These are phyloP conservation scores for Sebastes iracundus DNA, from an alignment of 2,797 vertebrate species.

Conservation along the genomic window DNA sequence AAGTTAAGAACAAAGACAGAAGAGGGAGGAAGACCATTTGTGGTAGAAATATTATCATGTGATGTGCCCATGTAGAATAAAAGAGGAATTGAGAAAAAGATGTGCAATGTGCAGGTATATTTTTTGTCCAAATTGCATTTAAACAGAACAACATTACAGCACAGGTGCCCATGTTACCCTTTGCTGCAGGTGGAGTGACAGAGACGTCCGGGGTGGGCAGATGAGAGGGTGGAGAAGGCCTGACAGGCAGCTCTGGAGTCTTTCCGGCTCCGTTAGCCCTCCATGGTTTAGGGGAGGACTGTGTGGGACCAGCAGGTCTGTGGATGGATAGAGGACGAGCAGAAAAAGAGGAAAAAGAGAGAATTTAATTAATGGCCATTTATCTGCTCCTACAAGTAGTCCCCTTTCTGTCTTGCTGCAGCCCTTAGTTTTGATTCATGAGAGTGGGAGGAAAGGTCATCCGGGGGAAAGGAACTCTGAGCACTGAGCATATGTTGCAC, in stretches of 20 bases:
- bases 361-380: background rate
- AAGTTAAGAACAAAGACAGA: background rate
- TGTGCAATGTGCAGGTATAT: background rate
- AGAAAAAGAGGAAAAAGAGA: background rate
- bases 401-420: background rate
- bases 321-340: background rate
- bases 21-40: background rate
- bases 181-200: constrained; percentile 22
- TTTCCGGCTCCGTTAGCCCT: constrained; percentile 29
- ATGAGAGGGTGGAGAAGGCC: background rate
- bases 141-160: background rate
- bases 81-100: background rate
- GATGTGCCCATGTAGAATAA: background rate
- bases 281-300: constrained; percentile 30
- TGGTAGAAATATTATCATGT: background rate
- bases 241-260: constrained; percentile 12
- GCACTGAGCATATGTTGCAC: constrained; percentile 67
- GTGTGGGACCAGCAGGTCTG: constrained; percentile 56
- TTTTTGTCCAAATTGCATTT: background rate
- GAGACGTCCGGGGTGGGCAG: background rate
- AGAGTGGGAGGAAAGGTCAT: constrained; percentile 50
- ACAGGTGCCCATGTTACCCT: constrained; percentile 33
- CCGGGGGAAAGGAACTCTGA: constrained; percentile 39
- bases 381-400: background rate
- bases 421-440: constrained; percentile 40